A percentile compares a stretch with the other conserved stretches of the same genome.
phyloP scores from a whole-genome alignment of 2,888 invertebrate genomes.

The Mystacides longicornis region DNA sequence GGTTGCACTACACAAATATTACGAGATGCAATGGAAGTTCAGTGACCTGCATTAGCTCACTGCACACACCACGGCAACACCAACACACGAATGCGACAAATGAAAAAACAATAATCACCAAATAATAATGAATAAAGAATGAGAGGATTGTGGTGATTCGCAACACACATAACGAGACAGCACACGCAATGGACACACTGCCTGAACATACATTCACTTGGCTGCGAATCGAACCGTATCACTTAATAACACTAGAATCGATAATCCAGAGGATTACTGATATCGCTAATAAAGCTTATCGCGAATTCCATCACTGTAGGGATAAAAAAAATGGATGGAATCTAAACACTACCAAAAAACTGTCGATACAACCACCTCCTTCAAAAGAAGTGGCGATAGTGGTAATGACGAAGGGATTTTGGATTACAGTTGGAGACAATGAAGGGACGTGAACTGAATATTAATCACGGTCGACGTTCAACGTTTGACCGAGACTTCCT shows the following conservation, averaged over 20 bases:
- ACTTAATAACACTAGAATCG: conserved; percentile 9
- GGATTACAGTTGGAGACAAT: conserved; percentile 13
- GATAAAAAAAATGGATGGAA: conserved; percentile 10
- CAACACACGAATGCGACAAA: too few relatives aligned
- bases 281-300: conserved; percentile 14
- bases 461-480: conserved; percentile 4
- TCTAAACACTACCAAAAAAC: not conserved
- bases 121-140: not conserved
- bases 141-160: not conserved
- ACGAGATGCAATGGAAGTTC: too few relatives aligned
- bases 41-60: too few relatives aligned
- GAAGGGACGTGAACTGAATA: conserved; percentile 10
- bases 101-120: not conserved
- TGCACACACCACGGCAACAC: too few relatives aligned
- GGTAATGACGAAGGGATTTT: conserved; percentile 9
- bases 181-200: conserved; percentile 4
- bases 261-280: conserved; percentile 9
- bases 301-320: conserved; percentile 16
- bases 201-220: conserved; percentile 18
- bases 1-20: too few relatives aligned
- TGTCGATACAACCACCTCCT: conserved; percentile 3
- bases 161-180: not conserved
- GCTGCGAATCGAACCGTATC: conserved; percentile 18
- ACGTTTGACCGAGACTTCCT: conserved; percentile 5
- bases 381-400: conserved; percentile 8